phyloP scores from a whole-genome alignment of 2,113 vertebrate species.

The Pavo muticus region DNA sequence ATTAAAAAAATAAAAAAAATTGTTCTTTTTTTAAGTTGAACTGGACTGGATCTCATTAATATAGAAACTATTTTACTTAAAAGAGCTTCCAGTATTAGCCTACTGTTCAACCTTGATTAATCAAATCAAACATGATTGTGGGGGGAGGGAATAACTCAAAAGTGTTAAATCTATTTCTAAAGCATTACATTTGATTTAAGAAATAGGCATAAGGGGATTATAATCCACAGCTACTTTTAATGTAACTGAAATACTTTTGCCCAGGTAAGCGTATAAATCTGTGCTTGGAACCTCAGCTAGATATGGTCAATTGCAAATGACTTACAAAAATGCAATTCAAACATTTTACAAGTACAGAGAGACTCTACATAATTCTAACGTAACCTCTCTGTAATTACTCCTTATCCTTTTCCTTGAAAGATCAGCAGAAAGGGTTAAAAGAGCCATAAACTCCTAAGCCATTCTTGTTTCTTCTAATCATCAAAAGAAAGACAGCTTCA shows the following conservation, averaged over 20 bases:
- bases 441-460: neutral
- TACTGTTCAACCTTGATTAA: constrained; percentile 74
- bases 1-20: neutral
- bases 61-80: constrained; percentile 69
- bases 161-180: constrained; percentile 39
- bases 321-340: neutral
- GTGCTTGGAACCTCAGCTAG: neutral
- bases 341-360: neutral
- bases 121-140: constrained; percentile 64
- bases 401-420: neutral
- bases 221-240: constrained; percentile 35
- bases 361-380: neutral
- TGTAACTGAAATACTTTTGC: neutral
- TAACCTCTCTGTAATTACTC: neutral
- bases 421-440: neutral
- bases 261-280: constrained; percentile 45
- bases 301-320: neutral
- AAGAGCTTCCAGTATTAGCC: constrained; percentile 69
- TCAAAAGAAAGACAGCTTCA: neutral
- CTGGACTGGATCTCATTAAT: constrained; percentile 75
- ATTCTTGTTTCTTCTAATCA: neutral
- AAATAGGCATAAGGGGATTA: neutral
- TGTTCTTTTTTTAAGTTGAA: constrained; percentile 63
- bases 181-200: neutral
- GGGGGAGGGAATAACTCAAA: constrained; percentile 1